Evolutionary conservation across 2,113 vertebrate species (phyloP).

Genomic region (Spheniscus mendiculus): DNA sequence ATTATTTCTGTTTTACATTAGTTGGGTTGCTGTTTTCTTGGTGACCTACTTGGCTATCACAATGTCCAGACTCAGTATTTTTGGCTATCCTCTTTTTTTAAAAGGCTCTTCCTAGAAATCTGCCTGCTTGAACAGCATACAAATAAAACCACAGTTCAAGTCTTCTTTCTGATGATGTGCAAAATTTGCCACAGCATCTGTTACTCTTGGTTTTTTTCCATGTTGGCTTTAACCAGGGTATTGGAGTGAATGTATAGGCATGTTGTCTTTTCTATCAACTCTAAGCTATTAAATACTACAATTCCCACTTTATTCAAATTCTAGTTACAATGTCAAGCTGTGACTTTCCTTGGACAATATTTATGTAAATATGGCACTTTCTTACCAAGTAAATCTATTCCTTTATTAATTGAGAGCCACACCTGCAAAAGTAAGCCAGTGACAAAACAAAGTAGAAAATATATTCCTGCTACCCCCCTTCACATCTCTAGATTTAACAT

Average conservation of each 20-base stretch:
- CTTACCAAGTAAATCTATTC: background rate
- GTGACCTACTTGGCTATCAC: background rate
- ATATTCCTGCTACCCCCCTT: background rate
- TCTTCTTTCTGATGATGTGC: background rate
- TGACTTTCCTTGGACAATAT: background rate
- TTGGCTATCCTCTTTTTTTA: background rate
- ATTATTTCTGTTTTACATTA: conserved; percentile 31
- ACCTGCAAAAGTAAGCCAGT: background rate
- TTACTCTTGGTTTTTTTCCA: background rate
- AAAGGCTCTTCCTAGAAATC: background rate
- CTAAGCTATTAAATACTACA: background rate
- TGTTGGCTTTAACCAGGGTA: background rate
- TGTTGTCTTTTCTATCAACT: background rate
- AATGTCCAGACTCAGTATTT: background rate
- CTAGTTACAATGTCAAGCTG: background rate
- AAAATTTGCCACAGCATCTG: background rate
- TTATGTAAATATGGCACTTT: background rate
- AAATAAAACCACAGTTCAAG: background rate
- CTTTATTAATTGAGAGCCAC: background rate
- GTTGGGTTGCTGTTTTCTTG: background rate
- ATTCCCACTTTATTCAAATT: background rate
- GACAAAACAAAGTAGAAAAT: background rate
- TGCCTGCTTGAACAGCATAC: background rate
- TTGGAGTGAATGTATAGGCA: background rate
- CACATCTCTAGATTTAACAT: background rate